Conservation (phyloP, 2,888 invertebrate species). For the Catonia carolina region DNA sequence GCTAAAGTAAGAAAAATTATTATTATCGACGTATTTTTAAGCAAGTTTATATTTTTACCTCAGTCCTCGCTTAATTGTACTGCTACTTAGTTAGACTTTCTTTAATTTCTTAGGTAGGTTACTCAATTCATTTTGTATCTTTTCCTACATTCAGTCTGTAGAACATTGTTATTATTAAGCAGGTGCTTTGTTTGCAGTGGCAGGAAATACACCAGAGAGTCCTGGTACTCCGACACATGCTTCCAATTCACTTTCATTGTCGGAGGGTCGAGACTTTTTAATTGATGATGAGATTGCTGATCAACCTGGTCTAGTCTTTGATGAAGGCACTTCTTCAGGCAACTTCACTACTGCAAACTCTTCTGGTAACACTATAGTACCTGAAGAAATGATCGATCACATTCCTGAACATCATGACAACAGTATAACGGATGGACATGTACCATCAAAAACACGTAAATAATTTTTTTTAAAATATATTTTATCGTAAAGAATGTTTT, state of each 20-base stretch:
- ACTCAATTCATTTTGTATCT: too few relatives aligned
- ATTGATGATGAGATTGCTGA: slow-evolving; percentile 87
- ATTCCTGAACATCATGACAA: background rate
- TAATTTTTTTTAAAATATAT: background rate
- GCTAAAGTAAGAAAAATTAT: too few relatives aligned
- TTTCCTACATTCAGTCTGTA: too few relatives aligned
- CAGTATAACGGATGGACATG: background rate
- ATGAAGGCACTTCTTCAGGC: slow-evolving; percentile 36
- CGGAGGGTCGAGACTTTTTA: slow-evolving; percentile 73
- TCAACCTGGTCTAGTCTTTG: slow-evolving; percentile 76
- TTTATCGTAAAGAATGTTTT: background rate
- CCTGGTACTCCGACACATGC: slow-evolving; percentile 74
- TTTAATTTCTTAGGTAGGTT: too few relatives aligned
- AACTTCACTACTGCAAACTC: slow-evolving; percentile 15
- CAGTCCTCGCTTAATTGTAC: too few relatives aligned
- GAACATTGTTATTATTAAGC: too few relatives aligned
- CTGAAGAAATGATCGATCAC: background rate
- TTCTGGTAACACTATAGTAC: slow-evolving; percentile 20
- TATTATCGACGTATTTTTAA: too few relatives aligned
- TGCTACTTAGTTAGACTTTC: too few relatives aligned
- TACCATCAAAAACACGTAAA: background rate
- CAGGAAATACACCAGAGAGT: slow-evolving; percentile 39
- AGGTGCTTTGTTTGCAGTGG: background rate
- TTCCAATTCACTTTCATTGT: slow-evolving; percentile 71
- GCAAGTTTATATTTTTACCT: too few relatives aligned